Percentiles rank a stretch among this genome's conserved stretches.
Evolutionary conservation across 2,888 invertebrate species (phyloP).

Genomic region (Leucophenga maculata): DNA sequence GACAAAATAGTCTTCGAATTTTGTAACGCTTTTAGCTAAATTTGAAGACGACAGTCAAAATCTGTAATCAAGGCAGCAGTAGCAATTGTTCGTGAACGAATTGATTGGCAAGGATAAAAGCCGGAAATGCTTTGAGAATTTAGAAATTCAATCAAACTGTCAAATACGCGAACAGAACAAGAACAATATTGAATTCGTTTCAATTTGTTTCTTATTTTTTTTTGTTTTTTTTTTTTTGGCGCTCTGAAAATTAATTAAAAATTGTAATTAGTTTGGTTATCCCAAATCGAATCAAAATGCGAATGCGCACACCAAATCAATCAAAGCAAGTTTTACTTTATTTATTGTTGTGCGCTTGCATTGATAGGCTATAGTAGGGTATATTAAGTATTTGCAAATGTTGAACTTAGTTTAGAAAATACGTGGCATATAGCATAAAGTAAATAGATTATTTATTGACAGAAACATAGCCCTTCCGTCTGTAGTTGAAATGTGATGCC

Average conservation of each 20-base stretch:
- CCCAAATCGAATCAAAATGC: neutral
- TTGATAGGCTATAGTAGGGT: neutral
- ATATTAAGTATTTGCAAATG: too few relatives aligned
- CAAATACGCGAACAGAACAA: neutral
- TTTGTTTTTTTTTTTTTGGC: neutral
- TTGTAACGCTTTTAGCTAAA: neutral
- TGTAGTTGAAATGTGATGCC: too few relatives aligned
- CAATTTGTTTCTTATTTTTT: neutral
- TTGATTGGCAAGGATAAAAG: neutral
- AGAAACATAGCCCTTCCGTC: too few relatives aligned
- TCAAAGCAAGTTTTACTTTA: neutral
- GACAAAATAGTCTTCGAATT: neutral
- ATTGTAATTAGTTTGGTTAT: constrained; percentile 5
- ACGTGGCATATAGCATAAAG: too few relatives aligned
- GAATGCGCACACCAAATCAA: constrained; percentile 5
- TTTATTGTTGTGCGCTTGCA: neutral
- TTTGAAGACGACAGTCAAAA: neutral
- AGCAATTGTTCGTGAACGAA: neutral
- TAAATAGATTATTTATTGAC: too few relatives aligned
- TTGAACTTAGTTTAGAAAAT: too few relatives aligned
- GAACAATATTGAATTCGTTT: neutral
- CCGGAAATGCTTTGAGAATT: neutral
- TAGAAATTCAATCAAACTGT: constrained; percentile 13
- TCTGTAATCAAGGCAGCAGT: neutral
- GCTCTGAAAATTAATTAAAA: constrained; percentile 12